Evolutionary conservation across 2,797 vertebrate species (phyloP), one percentile per base, ranked within the genome.

Genomic region (Sciurus vulgaris): DNA sequence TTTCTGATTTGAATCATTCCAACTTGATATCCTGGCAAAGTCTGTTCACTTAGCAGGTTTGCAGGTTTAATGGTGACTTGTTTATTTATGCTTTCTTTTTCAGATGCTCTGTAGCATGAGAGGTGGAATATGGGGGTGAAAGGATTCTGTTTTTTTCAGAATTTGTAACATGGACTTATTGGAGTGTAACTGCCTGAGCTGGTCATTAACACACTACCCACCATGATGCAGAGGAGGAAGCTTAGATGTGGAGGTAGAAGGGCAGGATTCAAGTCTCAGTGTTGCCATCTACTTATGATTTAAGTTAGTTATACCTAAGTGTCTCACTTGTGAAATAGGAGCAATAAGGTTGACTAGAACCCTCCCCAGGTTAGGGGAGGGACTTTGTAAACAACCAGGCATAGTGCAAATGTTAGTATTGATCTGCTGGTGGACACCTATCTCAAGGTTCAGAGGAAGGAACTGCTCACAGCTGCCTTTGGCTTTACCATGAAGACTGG

Each of bases 21-120:
- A 59, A 61, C 47, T 85, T 35, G 86, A 14, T 73, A 82, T 49
- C 70, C 59, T 86, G 51, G 51, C 44, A 83, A 95, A 93, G 54
- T 87, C 70, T 56, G 35, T 70, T 87, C n/a, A 33, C 78, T 56
- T 33, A 84, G 35, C 13, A 41, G 9, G 33, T 61, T 89, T 89
- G 13, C 1, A 59, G 82, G 30, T 51, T 96, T 83, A 82, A 86
- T 76, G 54, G n/a, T 81, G 20, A 72, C 59, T 94, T 86, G 41
- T 91, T 67, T 90, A 73, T 88, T 95, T 89, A 51, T 61, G 8
- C 76, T 96, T 91, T 93, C 12, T 56, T 83, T 92, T 86, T 85
- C 28, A 72, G 54, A 47, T 13, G 14, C 18, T 70, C 44, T 72
- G 7, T 76, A n/a, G 35, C 47, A 79, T 38, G 67, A 87, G 38